These are phyloP conservation scores for Rhabdornis inornatus DNA, from an alignment of 2,113 vertebrate species.

Conservation along the genomic window DNA sequence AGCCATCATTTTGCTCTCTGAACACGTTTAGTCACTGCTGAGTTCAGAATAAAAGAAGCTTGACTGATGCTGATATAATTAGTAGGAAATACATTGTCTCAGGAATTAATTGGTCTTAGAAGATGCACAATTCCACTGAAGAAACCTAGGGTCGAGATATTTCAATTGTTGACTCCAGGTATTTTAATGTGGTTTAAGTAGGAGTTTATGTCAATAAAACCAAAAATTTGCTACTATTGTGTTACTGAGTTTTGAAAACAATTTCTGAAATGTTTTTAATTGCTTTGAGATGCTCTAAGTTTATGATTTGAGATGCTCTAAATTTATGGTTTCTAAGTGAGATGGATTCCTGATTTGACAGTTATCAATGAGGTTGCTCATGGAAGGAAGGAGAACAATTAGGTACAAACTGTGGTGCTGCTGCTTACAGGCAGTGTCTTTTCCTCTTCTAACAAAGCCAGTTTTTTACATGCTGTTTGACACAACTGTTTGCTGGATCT, in stretches of 20 bases:
- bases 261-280: not conserved
- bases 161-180: not conserved
- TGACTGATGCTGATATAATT: not conserved
- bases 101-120: not conserved
- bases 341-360: not conserved
- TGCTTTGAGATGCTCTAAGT: not conserved
- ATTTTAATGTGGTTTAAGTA: not conserved
- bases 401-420: rapidly evolving
- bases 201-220: not conserved
- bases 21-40: not conserved
- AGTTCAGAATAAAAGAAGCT: not conserved
- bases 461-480: not conserved
- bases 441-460: not conserved
- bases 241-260: not conserved
- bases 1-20: not conserved
- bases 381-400: not conserved
- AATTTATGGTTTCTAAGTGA: not conserved
- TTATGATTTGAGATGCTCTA: not conserved
- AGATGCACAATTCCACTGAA: not conserved
- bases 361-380: not conserved
- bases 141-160: not conserved
- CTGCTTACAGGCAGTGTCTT: not conserved
- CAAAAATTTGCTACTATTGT: not conserved
- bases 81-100: not conserved
- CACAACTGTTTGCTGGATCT: not conserved